Evolutionary conservation across 2,888 invertebrate species (phyloP), one percentile per base, ranked within the genome.

Genomic region (Plutella xylostella): DNA sequence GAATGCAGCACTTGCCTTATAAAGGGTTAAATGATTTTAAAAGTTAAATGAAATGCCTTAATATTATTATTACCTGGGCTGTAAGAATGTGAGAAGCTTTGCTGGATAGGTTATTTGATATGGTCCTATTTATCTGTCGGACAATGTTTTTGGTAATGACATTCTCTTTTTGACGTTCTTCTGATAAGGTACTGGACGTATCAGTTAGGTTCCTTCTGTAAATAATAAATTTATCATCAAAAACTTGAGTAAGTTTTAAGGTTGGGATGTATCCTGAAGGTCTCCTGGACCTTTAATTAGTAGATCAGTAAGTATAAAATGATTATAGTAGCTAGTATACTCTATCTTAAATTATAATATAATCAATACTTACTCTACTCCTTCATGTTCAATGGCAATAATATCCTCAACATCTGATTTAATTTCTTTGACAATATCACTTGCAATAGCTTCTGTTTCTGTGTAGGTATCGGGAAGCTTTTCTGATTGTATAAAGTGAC

Each of bases 91-190:
- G 91, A 1, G 86, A 68, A 51, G 82, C 76, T 54, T 87, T 86
- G 12, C 84, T 74, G 6, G 85, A 70, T 4, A 94, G 69, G 52
- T 85, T 79, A 51, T 88, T 88, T 17, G 87, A 66, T 3, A 93
- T 71, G 2, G 88, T 82, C 59, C 92, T 86, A 65, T 94, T 92
- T 3, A 94, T 79, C 68, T 91, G 90, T 54, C 85, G 86, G 1
- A 88, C 79, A 46, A 93, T 66, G 34, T 80, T 66, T 48, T 83
- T 82, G 25, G 86, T 72, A 21, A 78, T 50, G 3, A 71, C 55
- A 67, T 88, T 70, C 51, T 87, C 86, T 46, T 68, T 56, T 43
- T 71, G 77, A 38, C 54, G 63, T 21, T 51, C 51, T 51, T 68
- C 67, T 35, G 58, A n/a, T n/a, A n/a, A n/a, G n/a, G n/a, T n/a